Percentiles rank a stretch among this genome's conserved stretches.
phyloP scores from a whole-genome alignment of 2,797 vertebrate species.

The Arrhamphus sclerolepis region DNA sequence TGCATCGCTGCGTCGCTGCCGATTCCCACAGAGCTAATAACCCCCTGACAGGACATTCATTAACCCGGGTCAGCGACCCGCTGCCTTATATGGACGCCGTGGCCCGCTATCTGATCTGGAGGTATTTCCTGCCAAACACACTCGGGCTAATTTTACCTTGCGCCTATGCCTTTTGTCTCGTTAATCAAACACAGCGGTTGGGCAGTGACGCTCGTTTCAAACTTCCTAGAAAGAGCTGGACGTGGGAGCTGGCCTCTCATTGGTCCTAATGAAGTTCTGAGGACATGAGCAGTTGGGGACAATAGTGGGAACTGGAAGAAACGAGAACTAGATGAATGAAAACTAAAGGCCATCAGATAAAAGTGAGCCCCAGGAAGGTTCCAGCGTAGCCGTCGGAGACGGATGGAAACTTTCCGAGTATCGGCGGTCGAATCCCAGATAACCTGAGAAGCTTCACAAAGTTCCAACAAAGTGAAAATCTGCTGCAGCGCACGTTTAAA shows the following conservation, averaged over 20 bases:
- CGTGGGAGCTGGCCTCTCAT: not conserved
- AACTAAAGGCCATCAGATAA: too few species aligned
- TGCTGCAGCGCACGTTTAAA: too few species aligned
- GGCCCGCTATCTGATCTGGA: conserved; percentile 74
- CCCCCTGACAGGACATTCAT: conserved; percentile 67
- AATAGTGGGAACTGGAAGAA: too few species aligned
- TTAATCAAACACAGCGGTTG: conserved; percentile 20
- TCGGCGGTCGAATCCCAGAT: too few species aligned
- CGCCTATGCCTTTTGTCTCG: conserved; percentile 8
- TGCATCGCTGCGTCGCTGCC: too few species aligned
- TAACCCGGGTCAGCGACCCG: conserved; percentile 71
- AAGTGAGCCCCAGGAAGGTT: too few species aligned
- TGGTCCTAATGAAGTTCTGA: not conserved
- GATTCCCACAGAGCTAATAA: conserved; percentile 1
- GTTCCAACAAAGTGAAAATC: too few species aligned
- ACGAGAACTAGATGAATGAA: too few species aligned
- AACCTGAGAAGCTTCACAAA: too few species aligned
- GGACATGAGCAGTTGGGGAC: too few species aligned
- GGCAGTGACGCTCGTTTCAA: not conserved
- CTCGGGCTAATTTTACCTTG: conserved; percentile 54
- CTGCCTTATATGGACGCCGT: conserved; percentile 18
- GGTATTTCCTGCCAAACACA: conserved; percentile 82
- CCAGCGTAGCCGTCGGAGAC: too few species aligned
- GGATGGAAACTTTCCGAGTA: too few species aligned
- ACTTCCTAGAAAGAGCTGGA: not conserved